Conservation (phyloP, 2,797 vertebrate species). For the Coilia nasus region DNA sequence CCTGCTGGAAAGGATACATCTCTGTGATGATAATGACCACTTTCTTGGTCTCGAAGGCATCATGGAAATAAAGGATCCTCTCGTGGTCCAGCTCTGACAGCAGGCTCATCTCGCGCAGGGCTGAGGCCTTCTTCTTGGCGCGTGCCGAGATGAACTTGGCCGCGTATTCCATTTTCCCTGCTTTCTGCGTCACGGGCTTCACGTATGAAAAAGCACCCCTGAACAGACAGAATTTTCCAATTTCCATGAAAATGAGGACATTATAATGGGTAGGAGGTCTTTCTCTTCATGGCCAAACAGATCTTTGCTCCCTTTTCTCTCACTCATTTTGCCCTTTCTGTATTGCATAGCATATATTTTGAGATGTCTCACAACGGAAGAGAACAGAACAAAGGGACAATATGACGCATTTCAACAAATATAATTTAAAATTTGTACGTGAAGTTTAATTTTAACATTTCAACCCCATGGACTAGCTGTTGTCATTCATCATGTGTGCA, state of each 20-base stretch:
- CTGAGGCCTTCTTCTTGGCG: slow-evolving; percentile 85
- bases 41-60: slow-evolving; percentile 95
- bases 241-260: slow-evolving; percentile 24
- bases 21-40: slow-evolving; percentile 90
- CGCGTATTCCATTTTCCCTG: slow-evolving; percentile 83
- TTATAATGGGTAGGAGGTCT: neutral
- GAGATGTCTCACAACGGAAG: neutral
- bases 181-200: slow-evolving; percentile 88
- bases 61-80: slow-evolving; percentile 89
- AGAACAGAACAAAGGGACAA: neutral
- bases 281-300: neutral
- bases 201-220: slow-evolving; percentile 96
- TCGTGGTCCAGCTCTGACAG: slow-evolving; percentile 91
- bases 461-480: no score
- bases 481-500: neutral
- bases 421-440: no score
- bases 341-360: neutral
- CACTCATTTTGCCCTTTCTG: neutral
- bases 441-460: no score
- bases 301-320: neutral
- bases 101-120: slow-evolving; percentile 85
- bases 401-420: no score
- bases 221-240: slow-evolving; percentile 38
- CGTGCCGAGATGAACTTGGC: slow-evolving; percentile 94
- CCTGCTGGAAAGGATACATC: slow-evolving; percentile 83